A percentile compares a stretch with the other conserved stretches of the same genome.
Evolutionary conservation across 2,113 vertebrate species (phyloP).

Genomic region (Petroica traversi): DNA sequence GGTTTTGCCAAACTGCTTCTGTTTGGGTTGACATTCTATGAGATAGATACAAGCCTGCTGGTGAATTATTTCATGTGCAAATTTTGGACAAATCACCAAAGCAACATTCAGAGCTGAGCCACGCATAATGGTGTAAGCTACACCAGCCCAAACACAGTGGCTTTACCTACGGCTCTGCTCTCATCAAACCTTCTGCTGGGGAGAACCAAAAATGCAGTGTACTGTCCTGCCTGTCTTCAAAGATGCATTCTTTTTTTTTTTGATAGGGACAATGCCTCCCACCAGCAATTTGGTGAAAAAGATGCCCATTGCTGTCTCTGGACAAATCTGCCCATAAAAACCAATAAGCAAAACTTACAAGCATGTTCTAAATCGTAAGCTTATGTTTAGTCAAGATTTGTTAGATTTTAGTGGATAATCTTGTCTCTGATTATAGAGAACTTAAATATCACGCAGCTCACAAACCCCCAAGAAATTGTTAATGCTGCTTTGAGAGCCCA

Average conservation of each 20-base stretch:
- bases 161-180: neutral
- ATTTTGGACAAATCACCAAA: neutral
- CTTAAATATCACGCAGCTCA: neutral
- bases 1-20: neutral
- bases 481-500: neutral
- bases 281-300: neutral
- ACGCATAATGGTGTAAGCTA: accelerated
- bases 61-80: neutral
- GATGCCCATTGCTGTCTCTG: neutral
- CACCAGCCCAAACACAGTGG: neutral
- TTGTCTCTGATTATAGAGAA: neutral
- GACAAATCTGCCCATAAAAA: neutral
- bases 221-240: neutral
- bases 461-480: neutral
- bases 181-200: neutral
- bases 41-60: neutral
- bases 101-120: neutral
- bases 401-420: neutral
- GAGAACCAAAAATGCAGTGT: neutral
- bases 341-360: neutral
- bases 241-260: neutral
- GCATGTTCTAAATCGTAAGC: neutral
- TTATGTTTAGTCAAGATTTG: neutral
- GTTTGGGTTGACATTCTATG: neutral
- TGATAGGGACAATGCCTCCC: neutral